These are phyloP conservation scores for Megalurothrips usitatus DNA, from an alignment of 2,888 invertebrate genomes.

Conservation along the genomic window DNA sequence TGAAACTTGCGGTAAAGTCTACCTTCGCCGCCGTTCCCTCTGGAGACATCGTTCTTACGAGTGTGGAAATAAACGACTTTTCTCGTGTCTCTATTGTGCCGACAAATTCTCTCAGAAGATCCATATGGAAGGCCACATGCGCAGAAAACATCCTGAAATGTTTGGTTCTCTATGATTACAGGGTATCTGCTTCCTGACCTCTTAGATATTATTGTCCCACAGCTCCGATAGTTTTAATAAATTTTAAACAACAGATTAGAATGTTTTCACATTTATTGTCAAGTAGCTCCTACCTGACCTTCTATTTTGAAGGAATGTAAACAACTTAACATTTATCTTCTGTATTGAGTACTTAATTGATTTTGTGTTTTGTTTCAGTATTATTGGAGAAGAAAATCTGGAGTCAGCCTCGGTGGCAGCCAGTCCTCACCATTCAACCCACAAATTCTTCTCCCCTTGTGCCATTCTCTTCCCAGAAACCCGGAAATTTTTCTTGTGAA, in stretches of 20 bases:
- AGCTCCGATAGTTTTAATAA: not conserved
- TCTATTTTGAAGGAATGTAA: too few relatives aligned
- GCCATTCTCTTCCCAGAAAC: too few relatives aligned
- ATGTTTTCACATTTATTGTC: too few relatives aligned
- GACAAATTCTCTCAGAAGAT: conserved; percentile 48
- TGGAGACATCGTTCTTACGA: conserved; percentile 44
- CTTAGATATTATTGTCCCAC: not conserved
- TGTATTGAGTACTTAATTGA: too few relatives aligned
- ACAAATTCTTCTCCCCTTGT: too few relatives aligned
- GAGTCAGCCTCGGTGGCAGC: too few relatives aligned
- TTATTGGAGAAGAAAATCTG: too few relatives aligned
- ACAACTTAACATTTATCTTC: too few relatives aligned
- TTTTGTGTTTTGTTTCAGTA: too few relatives aligned
- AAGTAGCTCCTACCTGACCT: too few relatives aligned
- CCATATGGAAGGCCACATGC: conserved; percentile 53
- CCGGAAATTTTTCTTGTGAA: conserved; percentile 28
- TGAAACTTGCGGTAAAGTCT: conserved; percentile 37
- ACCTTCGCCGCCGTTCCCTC: conserved; percentile 39
- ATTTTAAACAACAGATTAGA: not conserved
- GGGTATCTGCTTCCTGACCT: not conserved
- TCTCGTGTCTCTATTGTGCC: conserved; percentile 49
- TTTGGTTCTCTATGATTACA: not conserved
- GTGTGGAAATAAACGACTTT: conserved; percentile 51
- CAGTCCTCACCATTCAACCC: too few relatives aligned
- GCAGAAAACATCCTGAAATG: conserved; percentile 47